These are phyloP conservation scores for Aptenodytes patagonicus DNA, from an alignment of 2,113 vertebrate genomes.

Conservation along the genomic window DNA sequence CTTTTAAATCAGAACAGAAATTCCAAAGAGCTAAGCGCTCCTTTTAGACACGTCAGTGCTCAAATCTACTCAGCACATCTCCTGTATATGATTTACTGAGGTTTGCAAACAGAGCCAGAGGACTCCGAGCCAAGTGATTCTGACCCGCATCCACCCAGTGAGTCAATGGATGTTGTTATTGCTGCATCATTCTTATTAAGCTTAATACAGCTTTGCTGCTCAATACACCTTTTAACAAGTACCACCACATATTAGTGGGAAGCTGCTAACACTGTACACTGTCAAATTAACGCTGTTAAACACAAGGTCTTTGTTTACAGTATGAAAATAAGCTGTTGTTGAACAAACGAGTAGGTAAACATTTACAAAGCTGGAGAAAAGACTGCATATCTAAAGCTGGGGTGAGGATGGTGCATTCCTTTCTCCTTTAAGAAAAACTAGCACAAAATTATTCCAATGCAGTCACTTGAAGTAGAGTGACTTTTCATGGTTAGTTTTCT, in stretches of 20 bases:
- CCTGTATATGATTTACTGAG: neutral
- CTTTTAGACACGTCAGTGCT: neutral
- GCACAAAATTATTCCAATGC: neutral
- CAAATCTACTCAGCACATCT: neutral
- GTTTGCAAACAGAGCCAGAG: neutral
- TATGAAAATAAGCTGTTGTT: neutral
- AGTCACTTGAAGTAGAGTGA: neutral
- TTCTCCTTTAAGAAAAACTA: constrained; percentile 3
- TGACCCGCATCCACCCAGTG: neutral
- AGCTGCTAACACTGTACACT: neutral
- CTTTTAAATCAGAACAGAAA: neutral
- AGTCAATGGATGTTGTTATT: neutral
- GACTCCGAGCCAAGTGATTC: neutral
- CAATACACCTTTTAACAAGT: neutral
- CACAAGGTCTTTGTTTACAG: constrained; percentile 8
- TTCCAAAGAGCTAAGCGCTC: neutral
- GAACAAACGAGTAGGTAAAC: neutral
- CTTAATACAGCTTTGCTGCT: neutral
- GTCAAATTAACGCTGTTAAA: neutral
- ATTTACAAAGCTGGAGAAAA: neutral
- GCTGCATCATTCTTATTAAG: neutral
- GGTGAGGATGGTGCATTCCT: neutral
- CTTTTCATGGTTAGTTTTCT: constrained; percentile 57
- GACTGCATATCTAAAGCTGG: neutral
- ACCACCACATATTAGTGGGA: neutral